Base-by-base conservation (phyloP, 2,113 vertebrate genomes). In the Phrynosoma platyrhinos region DNA sequence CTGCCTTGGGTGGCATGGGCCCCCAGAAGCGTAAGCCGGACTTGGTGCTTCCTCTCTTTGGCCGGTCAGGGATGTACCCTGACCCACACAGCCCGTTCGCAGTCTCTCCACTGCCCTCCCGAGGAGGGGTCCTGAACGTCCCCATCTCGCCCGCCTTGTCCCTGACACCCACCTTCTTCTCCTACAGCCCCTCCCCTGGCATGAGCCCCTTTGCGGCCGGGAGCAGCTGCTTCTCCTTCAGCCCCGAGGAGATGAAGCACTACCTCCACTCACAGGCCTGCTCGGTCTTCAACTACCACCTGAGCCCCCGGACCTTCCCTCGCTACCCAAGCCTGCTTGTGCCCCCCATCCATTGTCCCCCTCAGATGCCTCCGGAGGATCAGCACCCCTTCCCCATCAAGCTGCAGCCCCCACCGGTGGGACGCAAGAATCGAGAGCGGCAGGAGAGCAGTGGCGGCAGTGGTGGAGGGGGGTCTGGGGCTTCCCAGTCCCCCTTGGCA, bases 221-320 rank as follows among this genome's bases (percentile, higher is more conserved):
- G 0, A 92, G 95, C 95, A 97, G 95, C 91, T 97, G 97, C 94
- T 97, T 97, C 81, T 97, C 97, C 72, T 97, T 97, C 79, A 97
- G 95, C 78, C 97, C 97, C 0, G 97, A 97, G 88, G 97, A 97
- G n/a, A 97, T 97, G 97, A 97, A 97, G 95, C 97, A 96, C 87
- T 97, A 97, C 95, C 95, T 97, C 89, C 97, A 97, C 7, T 97
- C 97, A 0, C 97, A 97, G 40, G 97, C 97, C 14, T 97, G 97
- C 87, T 97, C 97, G 0, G 97, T 97, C 3, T 97, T 97, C 91
- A 97, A 97, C 84, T 97, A 97, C 84, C 97, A 97, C 75, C 96
- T 97, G 87, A 97, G 97, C 55, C 97, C 97, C 0, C 87, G 97
- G 95, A 97, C 97, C 81, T 96, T 97, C 72, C 97, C 97, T 1